Evolutionary conservation across 1,140 invertebrate genomes (phyloP).

Genomic region (Drosophila bifasciata): DNA sequence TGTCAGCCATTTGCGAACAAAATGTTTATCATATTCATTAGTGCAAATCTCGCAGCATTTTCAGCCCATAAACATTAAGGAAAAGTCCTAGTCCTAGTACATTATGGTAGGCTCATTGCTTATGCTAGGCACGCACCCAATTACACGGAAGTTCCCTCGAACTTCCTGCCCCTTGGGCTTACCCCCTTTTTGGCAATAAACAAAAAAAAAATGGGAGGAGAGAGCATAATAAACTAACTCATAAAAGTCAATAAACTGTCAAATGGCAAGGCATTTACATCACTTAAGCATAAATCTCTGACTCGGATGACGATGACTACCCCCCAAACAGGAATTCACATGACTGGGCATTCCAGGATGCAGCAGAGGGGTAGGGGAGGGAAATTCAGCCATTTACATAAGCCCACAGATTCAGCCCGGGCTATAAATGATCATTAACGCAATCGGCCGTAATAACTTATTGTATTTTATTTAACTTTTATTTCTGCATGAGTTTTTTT

Average conservation of each 20-base stretch:
- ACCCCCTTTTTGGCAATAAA: slow-evolving; percentile 34
- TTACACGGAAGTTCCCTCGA: slow-evolving; percentile 39
- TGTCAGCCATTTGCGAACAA: slow-evolving; percentile 18
- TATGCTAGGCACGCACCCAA: slow-evolving; percentile 45
- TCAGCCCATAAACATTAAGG: slow-evolving; percentile 33
- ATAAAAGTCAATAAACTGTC: slow-evolving; percentile 78
- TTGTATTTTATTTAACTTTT: slow-evolving; percentile 65
- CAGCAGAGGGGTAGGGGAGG: background rate
- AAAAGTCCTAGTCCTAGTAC: background rate
- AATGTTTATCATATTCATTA: slow-evolving; percentile 56
- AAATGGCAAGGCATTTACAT: slow-evolving; percentile 71
- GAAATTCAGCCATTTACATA: slow-evolving; percentile 62
- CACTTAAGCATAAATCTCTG: slow-evolving; percentile 68
- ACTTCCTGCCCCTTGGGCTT: slow-evolving; percentile 1
- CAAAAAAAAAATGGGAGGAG: slow-evolving; percentile 30
- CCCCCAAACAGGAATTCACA: slow-evolving; percentile 4
- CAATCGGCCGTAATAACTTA: slow-evolving; percentile 69
- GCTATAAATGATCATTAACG: slow-evolving; percentile 71
- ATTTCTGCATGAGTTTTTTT: slow-evolving; percentile 27
- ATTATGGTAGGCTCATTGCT: slow-evolving; percentile 26
- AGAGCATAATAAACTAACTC: slow-evolving; percentile 66
- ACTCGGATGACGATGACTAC: slow-evolving; percentile 7
- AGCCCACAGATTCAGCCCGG: slow-evolving; percentile 50
- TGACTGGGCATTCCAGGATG: background rate
- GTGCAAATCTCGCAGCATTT: slow-evolving; percentile 34